phyloP scores from a whole-genome alignment of 2,113 vertebrate species.

The Triplophysa tibetana region DNA sequence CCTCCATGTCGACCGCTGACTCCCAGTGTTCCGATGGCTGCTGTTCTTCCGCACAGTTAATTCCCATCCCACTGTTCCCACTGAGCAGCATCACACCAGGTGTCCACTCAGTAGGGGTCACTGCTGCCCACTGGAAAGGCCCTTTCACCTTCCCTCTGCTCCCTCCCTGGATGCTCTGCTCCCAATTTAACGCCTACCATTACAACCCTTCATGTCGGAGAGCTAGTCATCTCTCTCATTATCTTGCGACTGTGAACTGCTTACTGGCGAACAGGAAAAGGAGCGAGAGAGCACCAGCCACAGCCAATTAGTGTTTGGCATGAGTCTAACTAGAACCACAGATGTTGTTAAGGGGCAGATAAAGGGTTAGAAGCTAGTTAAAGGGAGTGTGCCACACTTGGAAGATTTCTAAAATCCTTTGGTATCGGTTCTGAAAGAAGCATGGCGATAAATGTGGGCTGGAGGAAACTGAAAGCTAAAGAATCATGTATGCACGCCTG shows the following conservation, averaged over 20 bases:
- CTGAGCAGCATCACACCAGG: slow-evolving; percentile 51
- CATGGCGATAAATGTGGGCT: slow-evolving; percentile 39
- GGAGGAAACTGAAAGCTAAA: slow-evolving; percentile 13
- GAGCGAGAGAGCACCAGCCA: slow-evolving; percentile 26
- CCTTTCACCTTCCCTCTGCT: slow-evolving; percentile 43
- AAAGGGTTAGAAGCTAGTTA: slow-evolving; percentile 39
- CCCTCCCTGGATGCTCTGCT: slow-evolving; percentile 52
- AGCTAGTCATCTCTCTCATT: slow-evolving; percentile 68
- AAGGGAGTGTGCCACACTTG: slow-evolving; percentile 15
- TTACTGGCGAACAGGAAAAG: slow-evolving; percentile 52
- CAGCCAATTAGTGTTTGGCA: slow-evolving; percentile 44
- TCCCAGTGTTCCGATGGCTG: not conserved
- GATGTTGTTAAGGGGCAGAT: slow-evolving; percentile 37
- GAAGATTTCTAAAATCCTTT: slow-evolving; percentile 22
- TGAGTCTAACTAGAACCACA: slow-evolving; percentile 22
- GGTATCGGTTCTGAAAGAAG: slow-evolving; percentile 31
- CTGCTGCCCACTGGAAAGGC: slow-evolving; percentile 52
- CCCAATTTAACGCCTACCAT: slow-evolving; percentile 63
- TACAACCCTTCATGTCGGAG: slow-evolving; percentile 55
- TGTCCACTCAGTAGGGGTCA: slow-evolving; percentile 56
- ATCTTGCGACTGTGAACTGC: slow-evolving; percentile 59
- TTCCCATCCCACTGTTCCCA: not conserved
- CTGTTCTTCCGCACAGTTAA: not conserved
- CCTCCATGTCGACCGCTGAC: no score
- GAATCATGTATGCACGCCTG: slow-evolving; percentile 22